Conservation (phyloP, 2,888 invertebrate genomes). For the Loripinus fragilis region DNA sequence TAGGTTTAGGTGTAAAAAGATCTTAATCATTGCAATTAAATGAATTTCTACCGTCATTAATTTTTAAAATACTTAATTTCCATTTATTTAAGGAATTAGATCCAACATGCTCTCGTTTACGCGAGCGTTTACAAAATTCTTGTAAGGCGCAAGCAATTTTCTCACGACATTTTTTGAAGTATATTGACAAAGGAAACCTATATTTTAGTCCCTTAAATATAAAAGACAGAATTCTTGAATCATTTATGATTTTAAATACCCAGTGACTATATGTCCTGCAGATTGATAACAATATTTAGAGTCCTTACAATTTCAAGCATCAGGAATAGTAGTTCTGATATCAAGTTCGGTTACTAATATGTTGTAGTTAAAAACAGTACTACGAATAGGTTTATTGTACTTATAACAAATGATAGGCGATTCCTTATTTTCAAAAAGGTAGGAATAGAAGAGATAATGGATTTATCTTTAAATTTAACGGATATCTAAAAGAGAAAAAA, state of each 20-base stretch:
- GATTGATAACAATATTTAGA: background rate
- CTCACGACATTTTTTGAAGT: constrained; percentile 6
- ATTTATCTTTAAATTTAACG: background rate
- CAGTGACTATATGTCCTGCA: background rate
- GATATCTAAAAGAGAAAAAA: too few species aligned
- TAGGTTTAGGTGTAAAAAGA: background rate
- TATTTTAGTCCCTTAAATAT: background rate
- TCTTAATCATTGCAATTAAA: background rate
- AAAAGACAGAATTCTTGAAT: background rate
- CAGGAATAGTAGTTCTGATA: background rate
- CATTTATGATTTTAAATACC: background rate
- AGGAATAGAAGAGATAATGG: background rate
- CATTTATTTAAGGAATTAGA: background rate
- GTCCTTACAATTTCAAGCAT: background rate
- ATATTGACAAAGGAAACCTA: background rate
- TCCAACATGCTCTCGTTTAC: background rate
- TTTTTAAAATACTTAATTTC: background rate
- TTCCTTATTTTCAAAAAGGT: background rate
- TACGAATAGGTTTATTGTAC: background rate
- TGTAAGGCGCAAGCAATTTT: background rate
- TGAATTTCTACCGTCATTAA: background rate
- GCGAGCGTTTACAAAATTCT: background rate
- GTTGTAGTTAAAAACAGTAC: background rate
- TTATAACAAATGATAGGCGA: background rate
- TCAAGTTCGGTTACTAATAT: background rate